phyloP scores from a whole-genome alignment of 2,113 vertebrate species.

The Aldabrachelys gigantea region DNA sequence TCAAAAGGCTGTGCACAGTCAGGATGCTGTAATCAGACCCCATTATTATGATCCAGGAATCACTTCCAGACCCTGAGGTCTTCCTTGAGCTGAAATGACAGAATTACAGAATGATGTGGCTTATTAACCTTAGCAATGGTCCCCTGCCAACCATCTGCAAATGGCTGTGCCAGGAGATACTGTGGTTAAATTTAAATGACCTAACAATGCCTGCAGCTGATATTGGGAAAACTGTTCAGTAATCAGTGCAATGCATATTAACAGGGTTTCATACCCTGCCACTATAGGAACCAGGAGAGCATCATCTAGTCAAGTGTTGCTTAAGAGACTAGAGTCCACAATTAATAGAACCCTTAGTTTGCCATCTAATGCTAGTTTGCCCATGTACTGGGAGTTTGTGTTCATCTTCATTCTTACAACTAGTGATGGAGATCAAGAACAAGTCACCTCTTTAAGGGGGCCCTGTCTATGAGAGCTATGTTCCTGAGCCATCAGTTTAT shows the following conservation, averaged over 20 bases:
- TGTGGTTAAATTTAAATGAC: not conserved
- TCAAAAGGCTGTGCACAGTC: not conserved
- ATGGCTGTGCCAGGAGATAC: not conserved
- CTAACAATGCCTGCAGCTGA: not conserved
- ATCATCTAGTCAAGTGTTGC: not conserved
- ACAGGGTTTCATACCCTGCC: not conserved
- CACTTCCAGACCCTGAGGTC: not conserved
- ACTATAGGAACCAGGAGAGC: not conserved
- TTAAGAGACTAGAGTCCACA: not conserved
- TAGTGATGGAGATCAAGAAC: not conserved
- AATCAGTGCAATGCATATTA: not conserved
- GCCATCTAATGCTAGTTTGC: not conserved
- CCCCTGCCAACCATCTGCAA: not conserved
- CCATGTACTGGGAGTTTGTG: not conserved
- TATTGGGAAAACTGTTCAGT: not conserved
- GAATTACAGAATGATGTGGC: not conserved
- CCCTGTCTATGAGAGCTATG: not conserved
- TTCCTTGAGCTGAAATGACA: not conserved
- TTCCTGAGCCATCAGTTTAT: not conserved
- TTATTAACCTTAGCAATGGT: not conserved
- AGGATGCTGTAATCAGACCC: not conserved
- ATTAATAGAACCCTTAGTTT: not conserved
- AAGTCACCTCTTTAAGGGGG: not conserved
- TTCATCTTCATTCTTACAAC: not conserved
- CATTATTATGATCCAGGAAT: not conserved